phyloP scores from a whole-genome alignment of 2,888 invertebrate species.

The Iphiclides podalirius region DNA sequence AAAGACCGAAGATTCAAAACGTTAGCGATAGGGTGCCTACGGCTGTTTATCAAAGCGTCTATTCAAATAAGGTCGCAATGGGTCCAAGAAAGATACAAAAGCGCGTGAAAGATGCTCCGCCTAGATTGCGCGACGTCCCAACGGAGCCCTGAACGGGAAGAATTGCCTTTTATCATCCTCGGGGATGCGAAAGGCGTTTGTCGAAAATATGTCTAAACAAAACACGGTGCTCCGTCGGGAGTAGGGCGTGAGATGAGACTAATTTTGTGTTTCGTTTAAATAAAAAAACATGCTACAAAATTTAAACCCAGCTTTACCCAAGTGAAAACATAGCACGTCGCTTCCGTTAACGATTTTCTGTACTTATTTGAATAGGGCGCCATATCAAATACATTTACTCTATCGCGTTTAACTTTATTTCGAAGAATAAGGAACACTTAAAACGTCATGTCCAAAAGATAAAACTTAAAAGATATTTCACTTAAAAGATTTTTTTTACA shows the following conservation, averaged over 20 bases:
- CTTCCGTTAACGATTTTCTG: too few relatives aligned
- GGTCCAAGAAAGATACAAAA: conserved; percentile 6
- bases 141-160: conserved; percentile 2
- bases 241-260: not conserved
- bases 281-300: too few relatives aligned
- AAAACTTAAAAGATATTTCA: too few relatives aligned
- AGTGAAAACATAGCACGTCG: too few relatives aligned
- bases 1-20: too few relatives aligned
- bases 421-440: too few relatives aligned
- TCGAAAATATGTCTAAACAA: not conserved
- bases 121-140: conserved; percentile 7
- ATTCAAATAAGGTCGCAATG: conserved; percentile 7
- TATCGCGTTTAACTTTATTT: too few relatives aligned
- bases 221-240: not conserved
- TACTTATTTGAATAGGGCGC: too few relatives aligned
- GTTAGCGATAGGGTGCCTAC: not conserved
- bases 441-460: too few relatives aligned
- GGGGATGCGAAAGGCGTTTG: not conserved
- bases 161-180: not conserved
- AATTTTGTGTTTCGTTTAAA: not conserved
- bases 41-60: conserved; percentile 1
- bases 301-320: too few relatives aligned
- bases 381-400: too few relatives aligned
- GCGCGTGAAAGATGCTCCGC: conserved; percentile 1
- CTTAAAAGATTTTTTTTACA: too few relatives aligned